Percentiles rank a stretch among this genome's conserved stretches.
Evolutionary conservation across 2,888 invertebrate species (phyloP).

Genomic region (Cartodere bifasciata): DNA sequence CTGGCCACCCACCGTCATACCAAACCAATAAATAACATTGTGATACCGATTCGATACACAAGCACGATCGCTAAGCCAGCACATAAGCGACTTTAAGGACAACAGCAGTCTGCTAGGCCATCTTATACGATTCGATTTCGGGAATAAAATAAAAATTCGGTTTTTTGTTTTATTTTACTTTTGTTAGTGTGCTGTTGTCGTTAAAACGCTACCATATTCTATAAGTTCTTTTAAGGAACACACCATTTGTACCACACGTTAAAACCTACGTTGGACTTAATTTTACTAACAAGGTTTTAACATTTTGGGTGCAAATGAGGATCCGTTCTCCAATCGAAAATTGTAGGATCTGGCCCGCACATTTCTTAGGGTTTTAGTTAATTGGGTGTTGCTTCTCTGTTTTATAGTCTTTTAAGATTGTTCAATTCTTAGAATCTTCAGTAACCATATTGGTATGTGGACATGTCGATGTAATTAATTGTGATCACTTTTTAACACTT

Average conservation of each 20-base stretch:
- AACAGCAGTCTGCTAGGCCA: too few species aligned
- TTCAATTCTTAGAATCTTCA: conserved; percentile 10
- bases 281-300: background rate
- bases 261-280: background rate
- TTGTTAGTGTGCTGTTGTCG: conserved; percentile 9
- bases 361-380: conserved; percentile 24
- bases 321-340: conserved; percentile 3
- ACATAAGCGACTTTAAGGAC: too few species aligned
- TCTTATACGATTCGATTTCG: conserved; percentile 25
- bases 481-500: too few species aligned
- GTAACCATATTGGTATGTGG: too few species aligned
- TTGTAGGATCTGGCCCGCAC: conserved; percentile 10
- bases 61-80: conserved; percentile 12
- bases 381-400: conserved; percentile 27
- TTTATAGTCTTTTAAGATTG: conserved; percentile 22
- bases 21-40: conserved; percentile 33
- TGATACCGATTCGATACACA: conserved; percentile 31
- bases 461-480: too few species aligned
- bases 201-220: conserved; percentile 8
- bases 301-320: conserved; percentile 4
- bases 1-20: conserved; percentile 35
- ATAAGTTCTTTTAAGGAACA: background rate
- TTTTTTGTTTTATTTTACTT: conserved; percentile 12
- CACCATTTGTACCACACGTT: conserved; percentile 3
- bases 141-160: conserved; percentile 26